Evolutionary conservation across 2,113 vertebrate genomes (phyloP).

Genomic region (Gymnobelideus leadbeateri): DNA sequence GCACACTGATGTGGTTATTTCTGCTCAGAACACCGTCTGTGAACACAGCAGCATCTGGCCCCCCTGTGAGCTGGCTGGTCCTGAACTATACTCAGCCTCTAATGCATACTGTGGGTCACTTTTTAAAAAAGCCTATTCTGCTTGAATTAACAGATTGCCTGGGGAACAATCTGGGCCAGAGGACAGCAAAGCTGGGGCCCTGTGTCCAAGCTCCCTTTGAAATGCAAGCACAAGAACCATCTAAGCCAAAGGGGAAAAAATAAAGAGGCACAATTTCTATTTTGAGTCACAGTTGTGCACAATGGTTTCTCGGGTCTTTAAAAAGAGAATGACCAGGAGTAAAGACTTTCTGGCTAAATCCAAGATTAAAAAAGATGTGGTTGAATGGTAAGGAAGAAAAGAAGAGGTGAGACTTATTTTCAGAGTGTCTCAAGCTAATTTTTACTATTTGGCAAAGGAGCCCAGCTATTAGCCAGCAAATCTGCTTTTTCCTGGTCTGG

Average conservation of each 20-base stretch:
- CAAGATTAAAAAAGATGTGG: background rate
- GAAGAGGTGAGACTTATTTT: background rate
- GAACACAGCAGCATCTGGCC: conserved; percentile 1
- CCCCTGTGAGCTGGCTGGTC: background rate
- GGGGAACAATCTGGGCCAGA: background rate
- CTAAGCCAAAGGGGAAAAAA: background rate
- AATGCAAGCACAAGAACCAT: background rate
- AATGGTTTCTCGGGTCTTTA: background rate
- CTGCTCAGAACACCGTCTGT: background rate
- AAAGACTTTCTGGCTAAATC: background rate
- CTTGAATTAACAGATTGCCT: rapidly evolving
- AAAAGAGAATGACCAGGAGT: background rate
- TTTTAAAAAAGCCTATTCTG: background rate
- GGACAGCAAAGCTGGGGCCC: background rate
- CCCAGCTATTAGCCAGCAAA: background rate
- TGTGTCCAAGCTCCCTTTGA: background rate
- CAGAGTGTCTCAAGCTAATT: background rate
- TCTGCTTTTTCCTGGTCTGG: rapidly evolving
- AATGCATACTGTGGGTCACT: background rate
- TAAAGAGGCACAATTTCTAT: background rate
- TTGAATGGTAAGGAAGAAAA: background rate
- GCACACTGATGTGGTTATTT: background rate
- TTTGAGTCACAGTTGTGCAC: background rate
- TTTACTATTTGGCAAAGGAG: background rate
- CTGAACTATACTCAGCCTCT: background rate